Conservation (phyloP, 2,888 invertebrate genomes). For the Apodemia mormo region DNA sequence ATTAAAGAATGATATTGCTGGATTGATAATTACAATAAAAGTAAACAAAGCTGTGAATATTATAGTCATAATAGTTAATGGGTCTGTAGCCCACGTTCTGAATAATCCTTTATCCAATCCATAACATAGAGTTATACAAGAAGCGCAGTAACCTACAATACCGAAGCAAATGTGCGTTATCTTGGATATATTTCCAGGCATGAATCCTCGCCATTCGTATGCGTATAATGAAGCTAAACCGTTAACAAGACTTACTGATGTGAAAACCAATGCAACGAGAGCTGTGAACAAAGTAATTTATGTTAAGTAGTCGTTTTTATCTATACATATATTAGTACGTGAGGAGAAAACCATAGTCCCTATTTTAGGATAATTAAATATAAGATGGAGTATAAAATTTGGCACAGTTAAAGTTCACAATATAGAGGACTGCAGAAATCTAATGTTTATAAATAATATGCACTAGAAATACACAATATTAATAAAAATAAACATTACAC, state of each 20-base stretch:
- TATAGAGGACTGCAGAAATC: no score
- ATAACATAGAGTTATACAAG: constrained; percentile 48
- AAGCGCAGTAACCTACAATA: no score
- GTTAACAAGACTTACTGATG: constrained; percentile 53
- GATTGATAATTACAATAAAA: constrained; percentile 52
- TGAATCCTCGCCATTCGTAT: constrained; percentile 47
- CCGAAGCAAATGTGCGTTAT: not conserved
- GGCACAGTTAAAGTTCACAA: no score
- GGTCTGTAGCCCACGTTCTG: constrained; percentile 47
- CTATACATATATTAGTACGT: no score
- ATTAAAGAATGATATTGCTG: constrained; percentile 48
- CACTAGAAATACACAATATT: no score
- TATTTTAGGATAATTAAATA: no score
- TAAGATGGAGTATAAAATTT: no score
- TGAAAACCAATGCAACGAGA: constrained; percentile 46
- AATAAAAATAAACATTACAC: no score
- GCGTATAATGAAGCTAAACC: constrained; percentile 56
- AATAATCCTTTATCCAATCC: constrained; percentile 54
- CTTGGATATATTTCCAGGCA: constrained; percentile 52
- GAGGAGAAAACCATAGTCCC: no score
- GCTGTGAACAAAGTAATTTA: constrained; percentile 3
- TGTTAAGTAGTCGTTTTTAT: not conserved
- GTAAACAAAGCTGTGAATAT: constrained; percentile 47
- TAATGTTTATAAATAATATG: no score
- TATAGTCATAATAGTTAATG: constrained; percentile 46